These are phyloP conservation scores for Eremophila alpestris DNA, from an alignment of 2,797 vertebrate species.

Conservation along the genomic window DNA sequence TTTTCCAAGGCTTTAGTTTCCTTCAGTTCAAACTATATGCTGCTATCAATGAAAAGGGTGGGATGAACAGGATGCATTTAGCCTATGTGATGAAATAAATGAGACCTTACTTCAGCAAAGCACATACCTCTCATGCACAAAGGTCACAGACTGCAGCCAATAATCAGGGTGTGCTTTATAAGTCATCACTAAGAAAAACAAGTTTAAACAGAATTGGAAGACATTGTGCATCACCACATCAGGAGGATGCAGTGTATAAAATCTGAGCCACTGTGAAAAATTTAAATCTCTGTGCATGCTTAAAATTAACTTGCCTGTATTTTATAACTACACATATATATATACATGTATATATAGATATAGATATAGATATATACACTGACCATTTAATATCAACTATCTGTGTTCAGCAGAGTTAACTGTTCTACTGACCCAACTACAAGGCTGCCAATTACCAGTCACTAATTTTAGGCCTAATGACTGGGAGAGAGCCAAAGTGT, in stretches of 20 bases:
- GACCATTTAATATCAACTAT: neutral
- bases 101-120: neutral
- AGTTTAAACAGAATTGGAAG: neutral
- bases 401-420: neutral
- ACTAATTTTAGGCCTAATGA: neutral
- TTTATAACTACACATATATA: neutral
- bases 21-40: neutral
- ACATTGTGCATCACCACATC: neutral
- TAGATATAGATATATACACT: neutral
- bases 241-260: neutral
- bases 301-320: neutral
- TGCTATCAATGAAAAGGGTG: neutral
- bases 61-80: neutral
- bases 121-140: neutral
- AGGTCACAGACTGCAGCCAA: neutral
- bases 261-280: neutral
- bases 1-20: neutral
- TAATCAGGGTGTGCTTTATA: neutral
- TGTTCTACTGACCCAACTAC: neutral
- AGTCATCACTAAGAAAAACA: neutral
- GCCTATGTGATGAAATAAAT: neutral
- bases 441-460: neutral
- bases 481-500: neutral
- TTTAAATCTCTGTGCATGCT: neutral
- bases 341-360: neutral